Conservation (phyloP, 2,797 vertebrate species). For the Crypturellus tataupa region DNA sequence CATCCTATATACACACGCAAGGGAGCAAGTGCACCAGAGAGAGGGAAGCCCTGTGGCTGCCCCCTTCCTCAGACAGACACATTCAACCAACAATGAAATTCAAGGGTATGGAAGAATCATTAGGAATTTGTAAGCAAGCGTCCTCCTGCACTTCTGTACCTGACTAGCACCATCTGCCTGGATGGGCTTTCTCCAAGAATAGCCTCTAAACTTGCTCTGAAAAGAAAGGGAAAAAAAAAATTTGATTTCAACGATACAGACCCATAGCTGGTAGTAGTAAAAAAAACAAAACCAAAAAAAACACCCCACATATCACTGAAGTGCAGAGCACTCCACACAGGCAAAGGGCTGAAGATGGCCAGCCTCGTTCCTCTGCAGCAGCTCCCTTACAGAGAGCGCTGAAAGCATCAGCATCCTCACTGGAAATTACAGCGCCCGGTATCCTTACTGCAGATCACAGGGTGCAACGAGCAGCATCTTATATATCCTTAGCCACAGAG, state of each 20-base stretch:
- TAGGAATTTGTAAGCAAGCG: not conserved
- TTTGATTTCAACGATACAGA: not conserved
- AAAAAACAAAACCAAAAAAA: not conserved
- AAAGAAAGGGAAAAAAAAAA: not conserved
- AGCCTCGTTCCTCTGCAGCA: not conserved
- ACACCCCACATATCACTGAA: not conserved
- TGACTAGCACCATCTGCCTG: not conserved
- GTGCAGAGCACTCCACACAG: rapidly evolving
- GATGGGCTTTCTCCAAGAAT: not conserved
- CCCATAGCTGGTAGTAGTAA: not conserved
- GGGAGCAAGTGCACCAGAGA: not conserved
- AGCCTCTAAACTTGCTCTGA: rapidly evolving
- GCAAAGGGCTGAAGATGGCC: not conserved
- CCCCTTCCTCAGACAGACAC: not conserved
- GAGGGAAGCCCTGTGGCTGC: not conserved
- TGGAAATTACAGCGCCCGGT: not conserved
- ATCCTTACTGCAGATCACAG: not conserved
- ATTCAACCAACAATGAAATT: not conserved
- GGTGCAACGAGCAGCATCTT: not conserved
- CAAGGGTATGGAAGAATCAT: not conserved
- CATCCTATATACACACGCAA: not conserved
- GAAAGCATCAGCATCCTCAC: not conserved
- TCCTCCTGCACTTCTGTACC: not conserved
- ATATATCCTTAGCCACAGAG: not conserved
- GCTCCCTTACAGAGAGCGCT: not conserved